phyloP scores from a whole-genome alignment of 1,140 invertebrate species.

The Trichonephila clavata region DNA sequence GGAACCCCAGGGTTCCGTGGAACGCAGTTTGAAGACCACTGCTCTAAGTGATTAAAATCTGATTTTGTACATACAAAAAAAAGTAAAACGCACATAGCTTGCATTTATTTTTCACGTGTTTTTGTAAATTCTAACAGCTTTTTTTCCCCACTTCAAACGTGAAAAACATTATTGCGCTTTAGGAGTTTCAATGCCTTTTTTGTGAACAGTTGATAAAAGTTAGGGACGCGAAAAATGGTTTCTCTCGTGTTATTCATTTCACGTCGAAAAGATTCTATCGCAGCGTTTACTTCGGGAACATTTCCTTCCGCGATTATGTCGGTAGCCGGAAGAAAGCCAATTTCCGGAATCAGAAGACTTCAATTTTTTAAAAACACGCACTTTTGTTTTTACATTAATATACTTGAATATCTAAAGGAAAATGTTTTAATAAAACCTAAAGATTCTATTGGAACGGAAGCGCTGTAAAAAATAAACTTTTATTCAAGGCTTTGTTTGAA shows the following conservation, averaged over 20 bases:
- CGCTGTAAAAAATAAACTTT: too few species aligned
- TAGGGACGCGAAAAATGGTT: not conserved
- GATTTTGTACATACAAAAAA: too few species aligned
- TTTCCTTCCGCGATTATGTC: conserved; percentile 27
- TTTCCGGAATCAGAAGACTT: conserved; percentile 34
- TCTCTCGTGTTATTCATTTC: not conserved
- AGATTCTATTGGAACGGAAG: not conserved
- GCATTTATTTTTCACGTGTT: too few species aligned
- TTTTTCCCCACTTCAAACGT: too few species aligned
- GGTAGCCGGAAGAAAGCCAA: conserved; percentile 40
- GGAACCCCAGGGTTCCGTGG: too few species aligned
- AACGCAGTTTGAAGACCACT: too few species aligned
- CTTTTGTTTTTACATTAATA: not conserved
- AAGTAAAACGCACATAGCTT: too few species aligned
- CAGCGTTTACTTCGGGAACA: conserved; percentile 27
- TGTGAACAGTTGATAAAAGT: not conserved
- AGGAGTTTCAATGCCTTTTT: too few species aligned
- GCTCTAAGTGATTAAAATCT: too few species aligned
- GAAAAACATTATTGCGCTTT: too few species aligned
- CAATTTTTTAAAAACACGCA: not conserved
- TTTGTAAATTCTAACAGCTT: too few species aligned
- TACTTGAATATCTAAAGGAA: not conserved
- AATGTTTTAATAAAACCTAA: not conserved
- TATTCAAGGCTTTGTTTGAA: too few species aligned
- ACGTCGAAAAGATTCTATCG: conserved; percentile 6